phyloP scores from a whole-genome alignment of 2,113 vertebrate genomes.

The Gallinago undulata region DNA sequence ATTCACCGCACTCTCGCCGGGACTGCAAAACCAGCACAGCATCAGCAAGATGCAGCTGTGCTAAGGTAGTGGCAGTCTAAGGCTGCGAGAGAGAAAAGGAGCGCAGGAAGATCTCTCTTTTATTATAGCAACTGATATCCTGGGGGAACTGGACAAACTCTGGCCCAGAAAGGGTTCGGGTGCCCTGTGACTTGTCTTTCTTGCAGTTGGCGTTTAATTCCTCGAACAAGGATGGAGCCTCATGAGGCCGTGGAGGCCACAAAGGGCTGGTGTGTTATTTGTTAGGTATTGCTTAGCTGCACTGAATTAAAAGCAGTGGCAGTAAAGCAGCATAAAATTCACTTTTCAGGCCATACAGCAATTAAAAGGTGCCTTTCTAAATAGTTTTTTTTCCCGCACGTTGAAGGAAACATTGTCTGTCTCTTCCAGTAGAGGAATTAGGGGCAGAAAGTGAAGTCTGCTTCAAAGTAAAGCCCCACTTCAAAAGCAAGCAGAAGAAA shows the following conservation, averaged over 20 bases:
- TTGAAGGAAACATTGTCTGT: neutral
- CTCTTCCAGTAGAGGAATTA: neutral
- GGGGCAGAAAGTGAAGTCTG: neutral
- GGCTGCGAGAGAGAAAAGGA: neutral
- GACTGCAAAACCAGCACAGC: neutral
- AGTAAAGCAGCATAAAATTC: neutral
- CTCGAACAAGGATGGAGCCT: neutral
- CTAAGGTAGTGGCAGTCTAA: neutral
- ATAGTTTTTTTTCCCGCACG: neutral
- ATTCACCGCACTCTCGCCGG: fast-evolving
- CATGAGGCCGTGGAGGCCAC: neutral
- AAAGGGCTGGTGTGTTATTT: fast-evolving
- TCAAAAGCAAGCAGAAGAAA: neutral
- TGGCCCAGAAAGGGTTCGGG: neutral
- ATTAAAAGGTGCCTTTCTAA: neutral
- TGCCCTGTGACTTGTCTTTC: neutral
- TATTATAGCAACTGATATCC: neutral
- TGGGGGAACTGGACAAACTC: neutral
- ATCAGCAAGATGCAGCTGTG: neutral
- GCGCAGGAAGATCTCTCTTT: neutral
- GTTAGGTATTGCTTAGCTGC: neutral
- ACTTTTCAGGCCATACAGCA: neutral
- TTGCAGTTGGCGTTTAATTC: neutral
- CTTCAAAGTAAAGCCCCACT: neutral
- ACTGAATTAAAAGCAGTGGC: neutral